A percentile compares a stretch with the other conserved stretches of the same genome.
These are phyloP conservation scores for Alosa alosa DNA, from an alignment of 2,113 vertebrate species.

Conservation along the genomic window DNA sequence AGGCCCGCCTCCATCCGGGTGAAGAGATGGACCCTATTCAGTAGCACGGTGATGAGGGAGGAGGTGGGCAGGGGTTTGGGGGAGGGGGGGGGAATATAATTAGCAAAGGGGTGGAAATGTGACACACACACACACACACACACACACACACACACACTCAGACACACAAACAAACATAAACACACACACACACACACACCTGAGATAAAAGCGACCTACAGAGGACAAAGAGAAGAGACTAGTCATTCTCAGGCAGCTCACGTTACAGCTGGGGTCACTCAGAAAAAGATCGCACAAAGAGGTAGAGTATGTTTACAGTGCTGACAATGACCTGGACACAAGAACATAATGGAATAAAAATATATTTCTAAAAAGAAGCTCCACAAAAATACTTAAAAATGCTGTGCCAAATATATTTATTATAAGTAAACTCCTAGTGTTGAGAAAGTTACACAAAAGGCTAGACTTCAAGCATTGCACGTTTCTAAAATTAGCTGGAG, in stretches of 20 bases:
- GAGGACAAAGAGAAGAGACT: slow-evolving; percentile 21
- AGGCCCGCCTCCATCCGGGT: slow-evolving; percentile 86
- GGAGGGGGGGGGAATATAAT: slow-evolving; percentile 30
- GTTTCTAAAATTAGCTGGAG: not conserved
- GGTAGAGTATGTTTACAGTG: slow-evolving; percentile 41
- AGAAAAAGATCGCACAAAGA: slow-evolving; percentile 28
- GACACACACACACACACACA: not conserved
- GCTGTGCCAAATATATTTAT: not conserved
- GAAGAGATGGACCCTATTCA: slow-evolving; percentile 73
- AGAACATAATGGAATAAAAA: slow-evolving; percentile 22
- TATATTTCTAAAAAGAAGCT: not conserved
- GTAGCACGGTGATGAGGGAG: slow-evolving; percentile 35
- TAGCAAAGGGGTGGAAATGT: not conserved
- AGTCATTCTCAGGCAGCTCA: slow-evolving; percentile 33
- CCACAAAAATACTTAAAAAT: not conserved
- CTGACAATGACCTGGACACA: slow-evolving; percentile 69
- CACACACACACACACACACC: slow-evolving; percentile 2
- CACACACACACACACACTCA: not conserved
- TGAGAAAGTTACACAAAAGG: not conserved
- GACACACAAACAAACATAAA: not conserved
- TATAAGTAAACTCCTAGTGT: not conserved
- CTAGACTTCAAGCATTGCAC: not conserved
- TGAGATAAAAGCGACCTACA: not conserved
- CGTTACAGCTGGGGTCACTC: slow-evolving; percentile 31
- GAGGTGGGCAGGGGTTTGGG: slow-evolving; percentile 46